Conservation (phyloP, 2,797 vertebrate genomes). For the Enteromius paludinosus region DNA sequence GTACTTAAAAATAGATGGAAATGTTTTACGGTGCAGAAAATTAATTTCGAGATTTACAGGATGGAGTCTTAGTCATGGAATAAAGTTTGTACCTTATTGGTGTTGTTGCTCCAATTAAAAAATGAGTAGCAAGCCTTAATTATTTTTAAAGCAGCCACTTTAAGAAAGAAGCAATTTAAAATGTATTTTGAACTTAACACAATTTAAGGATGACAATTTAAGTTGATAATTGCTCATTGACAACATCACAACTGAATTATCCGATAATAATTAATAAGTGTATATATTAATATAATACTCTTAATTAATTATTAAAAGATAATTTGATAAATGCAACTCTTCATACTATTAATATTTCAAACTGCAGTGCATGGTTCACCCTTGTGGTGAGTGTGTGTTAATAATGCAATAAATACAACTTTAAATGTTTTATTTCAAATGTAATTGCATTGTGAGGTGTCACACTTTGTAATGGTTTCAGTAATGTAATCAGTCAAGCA, state of each 20-base stretch:
- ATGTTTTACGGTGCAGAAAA: neutral
- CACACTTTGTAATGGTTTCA: neutral
- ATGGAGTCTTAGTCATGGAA: neutral
- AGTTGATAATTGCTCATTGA: neutral
- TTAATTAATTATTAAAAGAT: neutral
- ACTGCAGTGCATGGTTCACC: neutral
- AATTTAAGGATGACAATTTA: neutral
- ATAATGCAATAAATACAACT: neutral
- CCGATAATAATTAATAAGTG: neutral
- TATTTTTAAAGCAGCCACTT: neutral
- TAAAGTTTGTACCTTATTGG: neutral
- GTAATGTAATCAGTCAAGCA: too few species aligned
- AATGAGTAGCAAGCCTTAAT: neutral
- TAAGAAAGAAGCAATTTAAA: neutral
- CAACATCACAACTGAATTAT: neutral
- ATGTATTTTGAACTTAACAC: neutral
- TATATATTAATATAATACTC: neutral
- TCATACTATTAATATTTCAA: neutral
- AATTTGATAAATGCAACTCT: neutral
- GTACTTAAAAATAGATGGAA: neutral
- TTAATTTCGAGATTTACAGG: neutral
- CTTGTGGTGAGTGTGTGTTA: neutral
- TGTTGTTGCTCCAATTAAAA: neutral
- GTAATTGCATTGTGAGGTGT: neutral
- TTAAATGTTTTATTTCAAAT: neutral